These are phyloP conservation scores for Ascaphus truei DNA, from an alignment of 2,113 vertebrate species.

Conservation along the genomic window DNA sequence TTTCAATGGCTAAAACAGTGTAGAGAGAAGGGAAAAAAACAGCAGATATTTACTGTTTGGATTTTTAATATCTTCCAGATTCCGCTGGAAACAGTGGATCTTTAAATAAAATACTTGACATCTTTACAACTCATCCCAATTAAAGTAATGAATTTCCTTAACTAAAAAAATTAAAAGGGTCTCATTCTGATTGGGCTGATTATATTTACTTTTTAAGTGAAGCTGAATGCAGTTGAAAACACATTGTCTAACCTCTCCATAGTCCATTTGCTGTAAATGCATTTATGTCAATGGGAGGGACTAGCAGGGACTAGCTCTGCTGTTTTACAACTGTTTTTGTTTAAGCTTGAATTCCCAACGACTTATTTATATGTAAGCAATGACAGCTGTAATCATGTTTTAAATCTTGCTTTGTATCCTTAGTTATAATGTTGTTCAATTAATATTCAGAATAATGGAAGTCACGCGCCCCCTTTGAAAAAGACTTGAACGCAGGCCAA, in stretches of 20 bases:
- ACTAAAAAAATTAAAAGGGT: too few relatives aligned
- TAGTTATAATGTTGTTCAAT: slow-evolving; percentile 72
- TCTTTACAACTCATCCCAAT: too few relatives aligned
- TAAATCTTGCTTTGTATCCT: slow-evolving; percentile 72
- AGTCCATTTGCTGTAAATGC: not conserved
- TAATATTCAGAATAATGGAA: slow-evolving; percentile 78
- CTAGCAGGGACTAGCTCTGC: not conserved
- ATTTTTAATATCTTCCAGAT: too few relatives aligned
- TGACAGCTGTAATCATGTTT: slow-evolving; percentile 68
- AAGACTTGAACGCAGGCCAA: slow-evolving; percentile 69
- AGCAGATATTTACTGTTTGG: too few relatives aligned
- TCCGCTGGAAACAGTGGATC: too few relatives aligned
- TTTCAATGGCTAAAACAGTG: too few relatives aligned
- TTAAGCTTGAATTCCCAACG: slow-evolving; percentile 54
- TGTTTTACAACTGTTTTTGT: slow-evolving; percentile 39
- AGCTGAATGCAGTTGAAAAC: too few relatives aligned
- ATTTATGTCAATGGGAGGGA: slow-evolving; percentile 1
- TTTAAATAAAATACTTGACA: too few relatives aligned
- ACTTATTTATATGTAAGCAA: slow-evolving; percentile 70
- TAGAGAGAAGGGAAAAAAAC: too few relatives aligned
- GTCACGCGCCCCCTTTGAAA: slow-evolving; percentile 63
- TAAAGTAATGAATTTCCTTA: too few relatives aligned
- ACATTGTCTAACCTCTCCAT: not conserved
- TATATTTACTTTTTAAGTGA: too few relatives aligned
- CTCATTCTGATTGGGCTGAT: too few relatives aligned